These are phyloP conservation scores for Lymantria monacha DNA, from an alignment of 2,888 invertebrate species.

Conservation along the genomic window DNA sequence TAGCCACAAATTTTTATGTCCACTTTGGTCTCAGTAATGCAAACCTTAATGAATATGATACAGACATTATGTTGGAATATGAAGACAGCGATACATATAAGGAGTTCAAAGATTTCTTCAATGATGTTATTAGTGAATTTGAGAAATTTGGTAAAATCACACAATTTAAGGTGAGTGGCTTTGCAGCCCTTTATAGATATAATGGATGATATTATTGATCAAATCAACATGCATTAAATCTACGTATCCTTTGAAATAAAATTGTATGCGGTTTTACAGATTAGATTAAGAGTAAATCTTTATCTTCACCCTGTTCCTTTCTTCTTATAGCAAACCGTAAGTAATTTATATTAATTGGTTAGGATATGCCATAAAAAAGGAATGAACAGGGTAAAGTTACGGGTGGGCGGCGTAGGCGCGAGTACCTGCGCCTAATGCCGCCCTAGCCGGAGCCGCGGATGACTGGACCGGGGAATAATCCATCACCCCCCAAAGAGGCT, in stretches of 20 bases:
- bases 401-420: too few species aligned
- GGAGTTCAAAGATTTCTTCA: constrained; percentile 92
- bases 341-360: too few species aligned
- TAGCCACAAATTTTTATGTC: constrained; percentile 91
- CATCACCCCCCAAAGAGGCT: too few species aligned
- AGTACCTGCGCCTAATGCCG: too few species aligned
- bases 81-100: constrained; percentile 90
- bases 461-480: too few species aligned
- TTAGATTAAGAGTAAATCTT: background rate
- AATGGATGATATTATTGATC: background rate
- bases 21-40: constrained; percentile 91
- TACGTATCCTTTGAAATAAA: constrained; percentile 13
- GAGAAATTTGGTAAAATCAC: constrained; percentile 86
- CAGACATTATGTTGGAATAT: constrained; percentile 91
- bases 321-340: too few species aligned
- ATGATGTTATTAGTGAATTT: constrained; percentile 92
- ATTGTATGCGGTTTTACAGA: background rate
- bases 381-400: too few species aligned
- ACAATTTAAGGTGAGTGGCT: constrained; percentile 84
- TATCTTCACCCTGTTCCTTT: too few species aligned
- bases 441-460: too few species aligned
- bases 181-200: background rate
- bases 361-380: too few species aligned
- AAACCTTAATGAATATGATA: constrained; percentile 89
- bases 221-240: background rate